These are phyloP conservation scores for Doryteuthis pealeii DNA, from an alignment of 1,140 invertebrate species.

Conservation along the genomic window DNA sequence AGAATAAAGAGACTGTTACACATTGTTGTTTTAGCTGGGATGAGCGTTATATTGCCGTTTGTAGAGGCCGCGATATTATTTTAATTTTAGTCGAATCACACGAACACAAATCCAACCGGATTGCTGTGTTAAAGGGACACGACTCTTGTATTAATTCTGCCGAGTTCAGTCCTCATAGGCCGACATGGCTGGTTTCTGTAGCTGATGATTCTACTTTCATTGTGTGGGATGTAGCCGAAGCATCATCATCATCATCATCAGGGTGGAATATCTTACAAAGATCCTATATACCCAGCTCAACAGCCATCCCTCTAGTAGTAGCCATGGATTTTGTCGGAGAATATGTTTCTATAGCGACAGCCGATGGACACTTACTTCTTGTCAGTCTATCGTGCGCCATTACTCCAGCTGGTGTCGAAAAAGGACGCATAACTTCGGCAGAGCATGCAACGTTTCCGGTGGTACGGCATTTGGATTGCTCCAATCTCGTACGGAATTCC, in stretches of 20 bases:
- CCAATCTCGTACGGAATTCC: not conserved
- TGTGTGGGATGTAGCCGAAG: slow-evolving; percentile 52
- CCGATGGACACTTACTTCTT: slow-evolving; percentile 43
- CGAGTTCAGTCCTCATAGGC: slow-evolving; percentile 54
- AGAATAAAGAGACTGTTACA: not conserved
- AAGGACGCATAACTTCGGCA: not conserved
- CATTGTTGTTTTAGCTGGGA: not conserved
- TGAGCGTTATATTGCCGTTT: not conserved
- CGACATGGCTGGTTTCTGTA: slow-evolving; percentile 50
- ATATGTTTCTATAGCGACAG: slow-evolving; percentile 48
- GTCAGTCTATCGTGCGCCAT: slow-evolving; percentile 29
- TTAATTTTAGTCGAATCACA: too few species aligned
- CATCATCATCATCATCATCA: too few species aligned
- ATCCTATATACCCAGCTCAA: slow-evolving; percentile 50
- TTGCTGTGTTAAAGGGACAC: slow-evolving; percentile 49
- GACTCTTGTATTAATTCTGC: slow-evolving; percentile 42
- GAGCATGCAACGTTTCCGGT: not conserved
- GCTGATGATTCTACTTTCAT: slow-evolving; percentile 56
- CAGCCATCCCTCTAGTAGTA: slow-evolving; percentile 23
- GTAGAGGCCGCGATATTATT: too few species aligned
- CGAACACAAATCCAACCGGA: not conserved
- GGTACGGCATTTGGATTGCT: not conserved
- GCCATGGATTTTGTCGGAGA: slow-evolving; percentile 48
- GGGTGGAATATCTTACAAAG: slow-evolving; percentile 52
- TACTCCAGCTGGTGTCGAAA: slow-evolving; percentile 29